A percentile compares a stretch with the other conserved stretches of the same genome.
These are phyloP conservation scores for Cynodonichthys magdalenae DNA, from an alignment of 2,797 vertebrate species.

Conservation along the genomic window DNA sequence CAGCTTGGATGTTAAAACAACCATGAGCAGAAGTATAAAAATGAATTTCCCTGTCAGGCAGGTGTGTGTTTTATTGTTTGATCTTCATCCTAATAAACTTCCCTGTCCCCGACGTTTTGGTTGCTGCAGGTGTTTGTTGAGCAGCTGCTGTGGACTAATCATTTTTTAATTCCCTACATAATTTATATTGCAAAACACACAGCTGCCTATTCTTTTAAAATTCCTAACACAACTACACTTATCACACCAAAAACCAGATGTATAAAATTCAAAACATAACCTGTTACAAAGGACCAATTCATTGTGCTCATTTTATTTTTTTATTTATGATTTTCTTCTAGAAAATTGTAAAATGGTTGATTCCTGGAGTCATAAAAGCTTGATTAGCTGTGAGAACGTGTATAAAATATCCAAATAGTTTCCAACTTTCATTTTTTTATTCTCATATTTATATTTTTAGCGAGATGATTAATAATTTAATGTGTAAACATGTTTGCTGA, in stretches of 20 bases:
- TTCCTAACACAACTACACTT: not conserved
- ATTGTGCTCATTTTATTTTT: too few relatives aligned
- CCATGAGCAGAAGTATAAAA: too few relatives aligned
- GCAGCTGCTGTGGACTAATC: not conserved
- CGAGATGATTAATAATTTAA: slow-evolving; percentile 33
- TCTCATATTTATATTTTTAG: slow-evolving; percentile 17
- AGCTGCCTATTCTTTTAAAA: too few relatives aligned
- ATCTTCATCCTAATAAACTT: not conserved
- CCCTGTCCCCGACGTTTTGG: not conserved
- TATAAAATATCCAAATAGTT: not conserved
- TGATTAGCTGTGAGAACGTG: too few relatives aligned
- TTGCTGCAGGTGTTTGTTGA: too few relatives aligned
- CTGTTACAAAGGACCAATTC: too few relatives aligned
- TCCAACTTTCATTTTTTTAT: too few relatives aligned
- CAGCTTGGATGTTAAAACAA: not conserved
- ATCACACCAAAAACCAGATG: not conserved
- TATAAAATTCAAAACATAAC: too few relatives aligned
- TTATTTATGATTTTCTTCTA: too few relatives aligned
- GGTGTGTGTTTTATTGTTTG: not conserved
- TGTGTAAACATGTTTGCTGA: slow-evolving; percentile 20
- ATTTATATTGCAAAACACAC: not conserved
- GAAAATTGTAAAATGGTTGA: too few relatives aligned
- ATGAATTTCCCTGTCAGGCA: not conserved
- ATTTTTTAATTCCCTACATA: not conserved
- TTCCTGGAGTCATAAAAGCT: too few relatives aligned